phyloP scores from a whole-genome alignment of 2,113 vertebrate species.

The Tor tambroides region DNA sequence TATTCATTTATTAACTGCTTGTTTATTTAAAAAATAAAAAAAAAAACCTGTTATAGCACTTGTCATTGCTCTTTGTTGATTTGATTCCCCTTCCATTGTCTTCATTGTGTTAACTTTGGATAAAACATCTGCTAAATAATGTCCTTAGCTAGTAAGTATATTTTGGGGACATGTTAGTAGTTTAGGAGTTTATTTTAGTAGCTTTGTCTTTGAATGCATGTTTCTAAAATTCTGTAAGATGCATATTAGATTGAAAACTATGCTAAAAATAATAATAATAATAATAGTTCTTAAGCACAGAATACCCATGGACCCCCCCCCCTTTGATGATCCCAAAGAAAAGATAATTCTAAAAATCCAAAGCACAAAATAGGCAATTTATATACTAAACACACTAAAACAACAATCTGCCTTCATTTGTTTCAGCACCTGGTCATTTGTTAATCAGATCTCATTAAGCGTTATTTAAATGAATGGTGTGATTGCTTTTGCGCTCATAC shows the following conservation, averaged over 20 bases:
- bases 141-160: background rate
- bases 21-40: no score
- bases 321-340: background rate
- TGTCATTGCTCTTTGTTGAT: no score
- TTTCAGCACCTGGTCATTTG: slow-evolving; percentile 35
- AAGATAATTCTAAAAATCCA: background rate
- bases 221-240: background rate
- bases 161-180: no score
- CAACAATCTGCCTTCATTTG: background rate
- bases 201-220: background rate
- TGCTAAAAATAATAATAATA: background rate
- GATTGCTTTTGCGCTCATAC: slow-evolving; percentile 52
- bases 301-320: no score
- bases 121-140: no score
- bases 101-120: no score
- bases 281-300: no score
- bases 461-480: slow-evolving; percentile 41
- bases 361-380: slow-evolving; percentile 16
- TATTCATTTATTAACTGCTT: no score
- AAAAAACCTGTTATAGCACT: no score
- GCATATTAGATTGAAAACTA: background rate
- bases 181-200: background rate
- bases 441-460: slow-evolving; percentile 47
- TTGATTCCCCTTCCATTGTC: no score
- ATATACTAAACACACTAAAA: slow-evolving; percentile 24